phyloP scores from a whole-genome alignment of 2,113 vertebrate species.

The Odontophorus gujanensis region DNA sequence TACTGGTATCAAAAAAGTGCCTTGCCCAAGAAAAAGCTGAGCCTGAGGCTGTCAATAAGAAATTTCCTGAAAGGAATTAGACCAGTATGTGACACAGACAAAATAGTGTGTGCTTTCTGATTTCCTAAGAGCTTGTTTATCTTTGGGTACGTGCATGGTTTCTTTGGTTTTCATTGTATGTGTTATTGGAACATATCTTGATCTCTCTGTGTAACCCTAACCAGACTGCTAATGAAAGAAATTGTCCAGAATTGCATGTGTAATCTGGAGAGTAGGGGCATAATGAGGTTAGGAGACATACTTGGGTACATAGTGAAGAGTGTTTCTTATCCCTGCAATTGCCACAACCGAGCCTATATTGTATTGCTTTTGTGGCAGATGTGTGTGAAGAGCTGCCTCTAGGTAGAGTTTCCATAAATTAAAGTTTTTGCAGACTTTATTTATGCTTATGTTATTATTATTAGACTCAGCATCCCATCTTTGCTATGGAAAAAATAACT shows the following conservation, averaged over 20 bases:
- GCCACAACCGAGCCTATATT: not conserved
- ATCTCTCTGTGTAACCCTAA: constrained; percentile 42
- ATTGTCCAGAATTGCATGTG: not conserved
- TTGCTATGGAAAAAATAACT: not conserved
- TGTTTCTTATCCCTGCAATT: not conserved
- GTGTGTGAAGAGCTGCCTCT: not conserved
- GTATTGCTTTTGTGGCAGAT: not conserved
- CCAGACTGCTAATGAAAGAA: constrained; percentile 62
- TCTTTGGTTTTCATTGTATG: constrained; percentile 50
- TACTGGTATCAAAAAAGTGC: not conserved
- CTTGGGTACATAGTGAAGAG: not conserved
- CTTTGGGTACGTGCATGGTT: constrained; percentile 58
- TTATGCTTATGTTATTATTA: not conserved
- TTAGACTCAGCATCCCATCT: not conserved
- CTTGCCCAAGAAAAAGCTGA: not conserved
- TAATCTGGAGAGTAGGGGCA: not conserved
- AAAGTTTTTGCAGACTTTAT: not conserved
- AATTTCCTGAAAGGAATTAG: not conserved
- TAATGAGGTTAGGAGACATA: constrained; percentile 10
- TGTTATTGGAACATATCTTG: not conserved
- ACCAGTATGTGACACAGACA: constrained; percentile 17
- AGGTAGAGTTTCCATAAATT: not conserved
- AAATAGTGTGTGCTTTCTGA: constrained; percentile 21
- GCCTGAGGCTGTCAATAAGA: constrained; percentile 13
- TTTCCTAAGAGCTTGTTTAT: constrained; percentile 48